Base-by-base conservation (phyloP, 2,888 invertebrate species). In the Drosophila pseudotakahashii region DNA sequence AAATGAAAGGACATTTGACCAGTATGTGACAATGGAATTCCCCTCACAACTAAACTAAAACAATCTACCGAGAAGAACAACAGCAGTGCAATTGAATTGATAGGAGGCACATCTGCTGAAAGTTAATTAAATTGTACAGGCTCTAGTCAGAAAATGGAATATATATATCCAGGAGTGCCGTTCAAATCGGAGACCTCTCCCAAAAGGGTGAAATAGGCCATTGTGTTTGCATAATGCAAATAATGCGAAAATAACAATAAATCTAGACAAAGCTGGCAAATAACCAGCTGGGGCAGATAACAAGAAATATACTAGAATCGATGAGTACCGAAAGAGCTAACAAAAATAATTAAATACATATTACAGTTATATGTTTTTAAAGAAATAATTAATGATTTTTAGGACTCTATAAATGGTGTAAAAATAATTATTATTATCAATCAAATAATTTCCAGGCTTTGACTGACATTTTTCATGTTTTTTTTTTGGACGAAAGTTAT, bases 171-270 rank as follows among this genome's bases (percentile, higher is more conserved):
- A 52, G 50, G 19, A 57, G 47, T 47, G 34, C 37, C 37, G 9
- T n/a, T n/a, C 37, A 45, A 16, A 47, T 52, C 34, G 39, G 7
- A 53, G 60, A 53, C 52, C 44, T 42, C 34, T 34, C 23, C 64
- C 45, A 19, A 34, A 41, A 16, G 37, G 55, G 14, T 23, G 26
- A 45, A 14, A 26, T 32, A 34, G 34, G 10, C 80, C 73, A 80
- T 82, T 80, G 76, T 81, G 88, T 79, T 87, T 87, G 87, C 85
- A 80, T 82, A 72, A 74, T 77, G 73, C 79, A 77, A 74, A 77
- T 87, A 87, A 87, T 78, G 60, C 72, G 79, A 73, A 78, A 76
- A 84, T 84, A 76, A 79, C 81, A 79, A 85, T 85, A 85, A 87
- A 84, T 84, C 79, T 81, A 74, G 76, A 57, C 70, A 71, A 77